Conservation (phyloP, 2,113 vertebrate genomes). For the Eclectus roratus region DNA sequence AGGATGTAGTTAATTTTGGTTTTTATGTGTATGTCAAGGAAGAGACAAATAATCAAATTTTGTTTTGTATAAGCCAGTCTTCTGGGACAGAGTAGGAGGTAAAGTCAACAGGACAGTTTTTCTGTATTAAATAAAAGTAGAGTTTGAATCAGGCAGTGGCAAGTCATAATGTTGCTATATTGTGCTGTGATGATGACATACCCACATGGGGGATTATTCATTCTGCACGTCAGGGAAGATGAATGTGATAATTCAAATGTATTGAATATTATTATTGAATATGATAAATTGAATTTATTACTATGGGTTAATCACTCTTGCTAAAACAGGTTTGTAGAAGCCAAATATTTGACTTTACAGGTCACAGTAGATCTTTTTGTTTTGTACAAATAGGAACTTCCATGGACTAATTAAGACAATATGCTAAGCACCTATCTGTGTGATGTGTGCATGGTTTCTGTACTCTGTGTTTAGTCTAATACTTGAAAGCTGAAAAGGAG, state of each 20-base stretch:
- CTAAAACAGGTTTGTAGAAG: neutral
- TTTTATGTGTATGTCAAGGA: neutral
- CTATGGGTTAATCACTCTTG: neutral
- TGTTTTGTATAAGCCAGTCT: neutral
- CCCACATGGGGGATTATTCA: neutral
- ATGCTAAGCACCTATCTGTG: neutral
- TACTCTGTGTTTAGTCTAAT: neutral
- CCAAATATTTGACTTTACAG: neutral
- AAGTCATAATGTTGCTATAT: accelerated
- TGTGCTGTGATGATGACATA: neutral
- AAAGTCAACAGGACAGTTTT: neutral
- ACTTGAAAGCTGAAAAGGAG: neutral
- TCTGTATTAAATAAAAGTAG: neutral
- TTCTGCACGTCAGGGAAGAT: neutral
- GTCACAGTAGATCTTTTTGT: neutral
- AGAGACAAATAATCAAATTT: neutral
- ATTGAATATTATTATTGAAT: neutral
- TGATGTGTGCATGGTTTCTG: neutral
- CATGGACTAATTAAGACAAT: neutral
- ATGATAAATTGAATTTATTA: neutral
- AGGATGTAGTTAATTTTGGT: neutral
- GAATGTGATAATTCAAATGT: neutral
- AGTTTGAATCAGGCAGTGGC: neutral
- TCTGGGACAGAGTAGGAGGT: neutral
- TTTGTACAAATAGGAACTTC: neutral